These are phyloP conservation scores for Sibirionetta formosa DNA, from an alignment of 2,797 vertebrate genomes.

Conservation along the genomic window DNA sequence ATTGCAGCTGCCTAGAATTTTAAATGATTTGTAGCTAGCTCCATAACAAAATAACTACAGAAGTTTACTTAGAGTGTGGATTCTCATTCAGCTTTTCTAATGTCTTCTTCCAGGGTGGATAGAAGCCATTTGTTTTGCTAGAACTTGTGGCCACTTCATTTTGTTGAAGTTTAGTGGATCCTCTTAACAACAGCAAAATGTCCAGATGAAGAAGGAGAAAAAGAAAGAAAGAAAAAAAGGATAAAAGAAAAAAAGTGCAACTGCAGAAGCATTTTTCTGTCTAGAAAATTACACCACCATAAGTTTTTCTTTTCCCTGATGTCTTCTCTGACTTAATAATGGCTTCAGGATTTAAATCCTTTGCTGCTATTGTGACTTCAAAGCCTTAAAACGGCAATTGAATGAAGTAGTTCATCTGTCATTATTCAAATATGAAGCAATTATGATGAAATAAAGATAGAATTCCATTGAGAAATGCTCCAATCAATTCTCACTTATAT, in stretches of 20 bases:
- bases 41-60: conserved; percentile 58
- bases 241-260: conserved; percentile 1
- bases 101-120: not conserved
- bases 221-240: not conserved
- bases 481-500: conserved; percentile 85
- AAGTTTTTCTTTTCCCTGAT: conserved; percentile 81
- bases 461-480: conserved; percentile 83
- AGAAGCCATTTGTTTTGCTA: conserved; percentile 34
- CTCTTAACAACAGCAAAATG: conserved; percentile 48
- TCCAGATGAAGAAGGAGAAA: not conserved
- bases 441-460: conserved; percentile 88
- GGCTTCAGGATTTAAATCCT: conserved; percentile 84
- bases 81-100: conserved; percentile 38
- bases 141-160: not conserved
- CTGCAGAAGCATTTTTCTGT: conserved; percentile 36
- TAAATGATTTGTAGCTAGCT: conserved; percentile 45
- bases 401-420: conserved; percentile 85
- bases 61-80: conserved; percentile 49
- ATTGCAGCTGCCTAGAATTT: conserved; percentile 74
- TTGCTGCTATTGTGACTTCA: conserved; percentile 83
- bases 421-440: conserved; percentile 88
- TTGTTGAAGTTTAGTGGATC: conserved; percentile 11
- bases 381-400: conserved; percentile 81
- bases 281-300: conserved; percentile 72
- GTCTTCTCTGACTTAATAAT: conserved; percentile 80